phyloP scores from a whole-genome alignment of 2,888 invertebrate genomes.

The Dexiosoma caninum region DNA sequence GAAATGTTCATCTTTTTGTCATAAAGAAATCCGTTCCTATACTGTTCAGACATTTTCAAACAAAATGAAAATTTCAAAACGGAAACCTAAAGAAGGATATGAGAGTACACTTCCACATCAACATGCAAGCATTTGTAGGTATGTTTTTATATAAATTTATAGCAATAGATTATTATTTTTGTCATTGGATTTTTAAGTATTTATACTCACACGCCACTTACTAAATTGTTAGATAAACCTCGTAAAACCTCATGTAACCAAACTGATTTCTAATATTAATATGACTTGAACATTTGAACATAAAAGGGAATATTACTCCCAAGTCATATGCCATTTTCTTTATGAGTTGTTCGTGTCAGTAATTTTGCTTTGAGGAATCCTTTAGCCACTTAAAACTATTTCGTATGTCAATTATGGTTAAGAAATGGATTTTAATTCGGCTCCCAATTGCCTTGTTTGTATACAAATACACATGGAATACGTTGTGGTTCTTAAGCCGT shows the following conservation, averaged over 20 bases:
- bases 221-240: neutral
- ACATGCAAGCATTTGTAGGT: neutral
- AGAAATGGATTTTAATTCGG: too few species aligned
- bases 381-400: too few species aligned
- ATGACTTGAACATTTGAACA: neutral
- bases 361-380: too few species aligned
- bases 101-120: neutral
- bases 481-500: too few species aligned
- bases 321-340: neutral
- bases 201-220: neutral
- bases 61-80: conserved; percentile 11
- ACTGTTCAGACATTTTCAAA: neutral
- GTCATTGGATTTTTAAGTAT: neutral
- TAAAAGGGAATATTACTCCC: too few species aligned
- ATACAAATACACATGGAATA: too few species aligned
- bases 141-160: neutral
- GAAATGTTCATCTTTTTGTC: neutral
- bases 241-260: neutral
- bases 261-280: conserved; percentile 3
- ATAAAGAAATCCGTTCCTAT: neutral
- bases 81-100: neutral
- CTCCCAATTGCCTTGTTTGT: too few species aligned
- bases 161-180: neutral
- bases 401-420: too few species aligned
- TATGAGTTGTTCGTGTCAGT: too few species aligned